phyloP scores from a whole-genome alignment of 2,888 invertebrate genomes.

The Lamellibrachia columna region DNA sequence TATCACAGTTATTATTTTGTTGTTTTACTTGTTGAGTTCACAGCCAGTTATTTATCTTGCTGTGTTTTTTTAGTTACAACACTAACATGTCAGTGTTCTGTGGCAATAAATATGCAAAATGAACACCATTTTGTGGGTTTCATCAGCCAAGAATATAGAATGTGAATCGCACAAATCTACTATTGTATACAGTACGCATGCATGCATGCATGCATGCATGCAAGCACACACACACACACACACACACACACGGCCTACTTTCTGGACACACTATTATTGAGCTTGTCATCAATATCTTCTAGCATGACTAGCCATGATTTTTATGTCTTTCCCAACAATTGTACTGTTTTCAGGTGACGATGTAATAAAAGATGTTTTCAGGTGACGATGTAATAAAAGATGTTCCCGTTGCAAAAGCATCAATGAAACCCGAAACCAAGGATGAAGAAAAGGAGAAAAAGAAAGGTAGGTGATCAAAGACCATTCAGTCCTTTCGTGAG shows the following conservation, averaged over 20 bases:
- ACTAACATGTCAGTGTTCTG: too few relatives aligned
- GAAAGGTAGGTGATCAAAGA: background rate
- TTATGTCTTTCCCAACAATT: constrained; percentile 13
- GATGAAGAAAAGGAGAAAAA: background rate
- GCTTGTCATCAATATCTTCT: background rate
- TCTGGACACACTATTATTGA: background rate
- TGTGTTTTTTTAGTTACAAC: too few relatives aligned
- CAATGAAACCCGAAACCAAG: background rate
- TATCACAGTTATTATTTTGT: too few relatives aligned
- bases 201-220: background rate
- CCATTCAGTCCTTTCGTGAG: too few relatives aligned
- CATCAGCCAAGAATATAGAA: too few relatives aligned
- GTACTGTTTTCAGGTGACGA: constrained; percentile 21
- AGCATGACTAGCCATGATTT: background rate
- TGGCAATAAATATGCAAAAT: too few relatives aligned
- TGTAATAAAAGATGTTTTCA: background rate
- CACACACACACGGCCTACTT: background rate
- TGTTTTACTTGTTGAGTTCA: too few relatives aligned
- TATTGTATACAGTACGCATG: too few relatives aligned
- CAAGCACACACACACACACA: background rate
- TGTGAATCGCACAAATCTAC: too few relatives aligned
- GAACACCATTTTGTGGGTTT: too few relatives aligned
- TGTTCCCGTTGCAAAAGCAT: background rate
- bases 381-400: background rate
- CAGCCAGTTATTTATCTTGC: too few relatives aligned